Conservation (phyloP, 2,888 invertebrate genomes). For the Drosophila tripunctata region DNA sequence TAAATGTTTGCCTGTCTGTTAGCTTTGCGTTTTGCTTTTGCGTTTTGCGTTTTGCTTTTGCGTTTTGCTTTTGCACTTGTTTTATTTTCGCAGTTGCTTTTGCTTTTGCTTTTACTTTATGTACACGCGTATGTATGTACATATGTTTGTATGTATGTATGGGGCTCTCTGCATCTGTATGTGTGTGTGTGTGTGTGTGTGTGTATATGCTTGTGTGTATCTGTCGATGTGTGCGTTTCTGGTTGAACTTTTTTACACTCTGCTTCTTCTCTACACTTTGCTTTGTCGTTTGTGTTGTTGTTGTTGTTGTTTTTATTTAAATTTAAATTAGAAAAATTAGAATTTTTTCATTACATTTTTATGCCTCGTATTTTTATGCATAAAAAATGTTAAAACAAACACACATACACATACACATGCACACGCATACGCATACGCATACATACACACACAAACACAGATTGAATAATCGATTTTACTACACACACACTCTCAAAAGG, state of each 20-base stretch:
- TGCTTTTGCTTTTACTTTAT: conserved; percentile 19
- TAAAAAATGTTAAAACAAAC: conserved; percentile 56
- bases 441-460: conserved; percentile 50
- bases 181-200: conserved; percentile 4
- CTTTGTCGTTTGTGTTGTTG: conserved; percentile 28
- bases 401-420: conserved; percentile 38
- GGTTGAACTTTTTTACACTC: conserved; percentile 52
- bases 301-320: conserved; percentile 18
- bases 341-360: conserved; percentile 45
- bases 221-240: conserved; percentile 49
- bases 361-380: conserved; percentile 17
- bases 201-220: conserved; percentile 31
- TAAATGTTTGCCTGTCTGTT: conserved; percentile 49
- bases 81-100: background rate
- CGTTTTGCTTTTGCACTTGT: conserved; percentile 53
- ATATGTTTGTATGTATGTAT: conserved; percentile 7
- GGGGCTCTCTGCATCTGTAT: background rate
- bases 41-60: conserved; percentile 50
- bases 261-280: conserved; percentile 52
- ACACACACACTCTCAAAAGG: conserved; percentile 47
- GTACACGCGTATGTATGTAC: conserved; percentile 28
- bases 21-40: conserved; percentile 35
- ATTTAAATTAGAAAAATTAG: conserved; percentile 49
- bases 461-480: conserved; percentile 77
- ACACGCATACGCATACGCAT: conserved; percentile 27